These are phyloP conservation scores for Leucosticte australis DNA, from an alignment of 2,113 vertebrate genomes.

Conservation along the genomic window DNA sequence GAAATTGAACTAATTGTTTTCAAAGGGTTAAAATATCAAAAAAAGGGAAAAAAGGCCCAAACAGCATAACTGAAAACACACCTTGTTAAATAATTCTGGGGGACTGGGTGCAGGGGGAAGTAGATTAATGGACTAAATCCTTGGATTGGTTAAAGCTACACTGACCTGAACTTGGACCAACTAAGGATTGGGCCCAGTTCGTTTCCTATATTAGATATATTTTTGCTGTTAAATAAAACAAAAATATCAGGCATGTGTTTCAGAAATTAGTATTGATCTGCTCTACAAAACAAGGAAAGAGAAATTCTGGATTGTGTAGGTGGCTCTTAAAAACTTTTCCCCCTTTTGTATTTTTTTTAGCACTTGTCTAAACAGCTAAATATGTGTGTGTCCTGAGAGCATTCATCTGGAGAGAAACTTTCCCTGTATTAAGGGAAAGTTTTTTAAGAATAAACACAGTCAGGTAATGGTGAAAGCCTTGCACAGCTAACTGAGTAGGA, in stretches of 20 bases:
- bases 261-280: background rate
- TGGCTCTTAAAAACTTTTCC: background rate
- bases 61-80: background rate
- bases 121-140: background rate
- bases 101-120: background rate
- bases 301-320: background rate
- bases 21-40: background rate
- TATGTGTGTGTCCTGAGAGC: background rate
- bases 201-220: background rate
- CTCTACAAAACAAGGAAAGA: background rate
- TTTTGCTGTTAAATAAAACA: conserved; percentile 27
- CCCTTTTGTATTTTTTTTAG: conserved; percentile 12
- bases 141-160: background rate
- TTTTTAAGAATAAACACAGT: background rate
- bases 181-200: background rate
- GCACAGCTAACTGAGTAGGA: background rate
- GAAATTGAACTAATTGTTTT: background rate
- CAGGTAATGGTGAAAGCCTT: background rate
- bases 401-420: conserved; percentile 2
- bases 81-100: background rate
- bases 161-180: background rate
- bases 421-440: background rate
- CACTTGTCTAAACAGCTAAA: background rate
- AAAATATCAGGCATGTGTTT: background rate
- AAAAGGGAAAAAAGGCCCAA: background rate